Evolutionary conservation across 2,113 vertebrate genomes (phyloP), one percentile per base, ranked within the genome.

Genomic region (Oreochromis niloticus): DNA sequence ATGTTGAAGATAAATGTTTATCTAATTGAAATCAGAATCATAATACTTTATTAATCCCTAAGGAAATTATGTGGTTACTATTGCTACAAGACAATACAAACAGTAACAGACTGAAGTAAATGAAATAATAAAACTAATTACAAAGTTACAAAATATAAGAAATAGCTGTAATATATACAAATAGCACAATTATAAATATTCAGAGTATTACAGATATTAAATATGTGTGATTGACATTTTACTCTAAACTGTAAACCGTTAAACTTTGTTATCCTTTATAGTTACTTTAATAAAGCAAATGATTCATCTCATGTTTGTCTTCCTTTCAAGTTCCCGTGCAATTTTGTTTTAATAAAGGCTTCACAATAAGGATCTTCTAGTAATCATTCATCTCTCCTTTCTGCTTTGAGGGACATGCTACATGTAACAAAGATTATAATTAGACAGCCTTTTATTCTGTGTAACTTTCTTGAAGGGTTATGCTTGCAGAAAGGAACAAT

Each of bases 361-460:
- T 57, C 39, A 87, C 50, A 85, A 34, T 73, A 84, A 30, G 75
- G 55, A 68, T 91, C 86, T 80, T 89, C 82, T 85, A 83, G 81
- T 87, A 88, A 94, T 95, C 92, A 92, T 85, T 95, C 93, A 91
- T 91, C 79, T 82, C 79, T 89, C 56, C 81, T 11, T 24, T 46
- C 55, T 68, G 86, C 83, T 89, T 84, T 34, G 19, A 85, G 88
- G 84, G 89, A 91, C 89, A 85, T 19, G 82, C 88, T 89, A 89
- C 88, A 63, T 90, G 89, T 90, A 89, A 93, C 91, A 91, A 88
- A 89, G 87, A 89, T 91, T 89, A 85, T 93, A 93, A 94, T 94
- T 90, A 94, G 92, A 66, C 48, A 4, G 71, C 43, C 81, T 93
- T 89, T 91, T 82, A 91, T 90, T 90, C 46, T n/a, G 61, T 87